Conservation (phyloP, 2,888 invertebrate species). For the Tetragonisca angustula region DNA sequence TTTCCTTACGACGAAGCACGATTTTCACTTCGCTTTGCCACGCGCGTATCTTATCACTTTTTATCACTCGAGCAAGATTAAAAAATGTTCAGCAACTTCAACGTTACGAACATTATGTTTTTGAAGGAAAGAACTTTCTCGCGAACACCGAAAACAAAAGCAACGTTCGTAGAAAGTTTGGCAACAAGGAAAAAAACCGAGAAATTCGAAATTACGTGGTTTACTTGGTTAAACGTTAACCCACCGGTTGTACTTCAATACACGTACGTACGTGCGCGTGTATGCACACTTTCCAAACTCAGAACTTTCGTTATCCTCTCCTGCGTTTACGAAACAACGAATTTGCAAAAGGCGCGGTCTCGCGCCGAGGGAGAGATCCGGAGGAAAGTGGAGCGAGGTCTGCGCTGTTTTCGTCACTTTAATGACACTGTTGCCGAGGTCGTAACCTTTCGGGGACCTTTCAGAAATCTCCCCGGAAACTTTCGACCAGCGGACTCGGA, state of each 20-base stretch:
- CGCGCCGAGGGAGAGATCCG: background rate
- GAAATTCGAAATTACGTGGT: background rate
- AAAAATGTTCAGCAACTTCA: too few relatives aligned
- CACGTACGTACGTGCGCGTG: too few relatives aligned
- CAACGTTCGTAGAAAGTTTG: too few relatives aligned
- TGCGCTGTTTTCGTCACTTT: constrained; percentile 27
- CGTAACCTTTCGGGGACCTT: background rate
- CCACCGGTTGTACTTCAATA: too few relatives aligned
- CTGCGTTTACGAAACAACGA: too few relatives aligned
- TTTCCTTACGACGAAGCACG: too few relatives aligned
- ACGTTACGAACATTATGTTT: too few relatives aligned
- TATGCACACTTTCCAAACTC: background rate
- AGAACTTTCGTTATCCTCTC: background rate
- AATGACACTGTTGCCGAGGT: constrained; percentile 28
- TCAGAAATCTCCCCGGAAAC: background rate
- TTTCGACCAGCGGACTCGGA: constrained; percentile 18
- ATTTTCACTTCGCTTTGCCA: too few relatives aligned
- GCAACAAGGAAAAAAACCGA: background rate
- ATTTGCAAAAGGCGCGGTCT: background rate
- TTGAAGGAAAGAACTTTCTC: too few relatives aligned
- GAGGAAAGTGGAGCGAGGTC: constrained; percentile 7
- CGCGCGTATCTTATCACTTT: too few relatives aligned
- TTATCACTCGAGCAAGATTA: too few relatives aligned
- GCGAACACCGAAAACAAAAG: too few relatives aligned
- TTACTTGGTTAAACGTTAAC: background rate